Evolutionary conservation across 2,797 vertebrate species (phyloP), one percentile per base, ranked within the genome.

Genomic region (Myripristis jacobus): DNA sequence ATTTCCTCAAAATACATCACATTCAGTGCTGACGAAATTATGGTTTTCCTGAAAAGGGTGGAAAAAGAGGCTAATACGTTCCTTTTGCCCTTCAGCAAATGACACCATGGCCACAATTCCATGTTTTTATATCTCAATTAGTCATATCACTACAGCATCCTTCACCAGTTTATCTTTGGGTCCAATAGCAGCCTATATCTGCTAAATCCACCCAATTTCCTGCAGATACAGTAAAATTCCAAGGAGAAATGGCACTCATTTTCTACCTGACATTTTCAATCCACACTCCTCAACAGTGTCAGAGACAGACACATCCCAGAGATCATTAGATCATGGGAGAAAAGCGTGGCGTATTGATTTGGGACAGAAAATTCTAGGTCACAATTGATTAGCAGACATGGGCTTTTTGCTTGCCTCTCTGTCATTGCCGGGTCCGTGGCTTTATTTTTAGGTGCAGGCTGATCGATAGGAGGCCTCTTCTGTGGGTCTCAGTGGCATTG

Each of bases 351-450:
- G 51, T 50, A 91, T 92, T 3, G 89, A 90, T 75, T 63, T 19
- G 13, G 48, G 75, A 70, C 78, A 54, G 59, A 81, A 83, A 83
- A 90, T 88, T 91, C 83, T 70, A 85, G 81, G 88, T 89, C 88
- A 86, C 12, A 73, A 92, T 90, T 87, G 91, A 92, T 91, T 85
- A 79, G 82, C 68, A 79, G 78, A 76, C 80, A 29, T 65, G 34
- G 77, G 73, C 78, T 76, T 69, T 87, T 80, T 61, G 67, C 75
- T 76, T 12, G 74, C 54, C 70, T 75, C 73, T 64, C 76, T 54
- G 76, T 85, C 79, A 73, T 46, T 46, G 75, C 55, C 36, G 0
- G 10, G 67, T 44, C 64, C 60, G 15, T 4, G 54, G 34, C 75
- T 85, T 88, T 91, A 91, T 90, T 88, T 90, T 88, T 88, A 90